Conservation (phyloP, 1,140 invertebrate genomes). For the Drosophila grimshawi region DNA sequence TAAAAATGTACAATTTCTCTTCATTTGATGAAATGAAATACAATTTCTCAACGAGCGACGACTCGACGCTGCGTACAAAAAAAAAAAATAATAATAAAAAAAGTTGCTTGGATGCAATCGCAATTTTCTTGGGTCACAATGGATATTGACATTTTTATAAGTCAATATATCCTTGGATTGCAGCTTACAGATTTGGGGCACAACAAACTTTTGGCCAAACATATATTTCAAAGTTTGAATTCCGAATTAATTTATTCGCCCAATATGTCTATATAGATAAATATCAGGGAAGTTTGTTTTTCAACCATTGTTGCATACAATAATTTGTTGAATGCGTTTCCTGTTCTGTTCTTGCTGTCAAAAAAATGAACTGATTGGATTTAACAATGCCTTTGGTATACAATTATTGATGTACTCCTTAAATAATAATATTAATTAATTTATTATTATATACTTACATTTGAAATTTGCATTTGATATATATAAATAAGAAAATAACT, state of each 20-base stretch:
- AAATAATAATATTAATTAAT: too few relatives aligned
- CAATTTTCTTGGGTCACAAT: conserved; percentile 72
- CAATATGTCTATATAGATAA: conserved; percentile 51
- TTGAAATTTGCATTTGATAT: too few relatives aligned
- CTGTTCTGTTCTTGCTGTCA: neutral
- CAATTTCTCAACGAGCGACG: conserved; percentile 72
- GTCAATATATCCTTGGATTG: conserved; percentile 64
- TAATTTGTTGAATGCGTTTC: conserved; percentile 18
- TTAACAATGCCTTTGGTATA: neutral
- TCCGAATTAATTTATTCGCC: conserved; percentile 45
- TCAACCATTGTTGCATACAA: neutral
- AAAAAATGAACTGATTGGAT: neutral
- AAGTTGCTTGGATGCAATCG: conserved; percentile 52
- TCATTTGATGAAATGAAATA: conserved; percentile 83
- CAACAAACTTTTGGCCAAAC: conserved; percentile 37
- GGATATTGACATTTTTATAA: conserved; percentile 82
- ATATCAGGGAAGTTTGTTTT: conserved; percentile 43
- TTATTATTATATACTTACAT: too few relatives aligned
- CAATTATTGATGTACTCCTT: too few relatives aligned
- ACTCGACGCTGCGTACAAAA: conserved; percentile 36
- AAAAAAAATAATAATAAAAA: conserved; percentile 5
- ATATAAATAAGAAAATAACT: too few relatives aligned
- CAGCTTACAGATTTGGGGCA: conserved; percentile 10
- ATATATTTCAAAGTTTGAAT: conserved; percentile 48
- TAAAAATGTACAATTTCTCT: conserved; percentile 81